These are phyloP conservation scores for Diaprepes abbreviatus DNA, from an alignment of 2,888 invertebrate genomes.

Conservation along the genomic window DNA sequence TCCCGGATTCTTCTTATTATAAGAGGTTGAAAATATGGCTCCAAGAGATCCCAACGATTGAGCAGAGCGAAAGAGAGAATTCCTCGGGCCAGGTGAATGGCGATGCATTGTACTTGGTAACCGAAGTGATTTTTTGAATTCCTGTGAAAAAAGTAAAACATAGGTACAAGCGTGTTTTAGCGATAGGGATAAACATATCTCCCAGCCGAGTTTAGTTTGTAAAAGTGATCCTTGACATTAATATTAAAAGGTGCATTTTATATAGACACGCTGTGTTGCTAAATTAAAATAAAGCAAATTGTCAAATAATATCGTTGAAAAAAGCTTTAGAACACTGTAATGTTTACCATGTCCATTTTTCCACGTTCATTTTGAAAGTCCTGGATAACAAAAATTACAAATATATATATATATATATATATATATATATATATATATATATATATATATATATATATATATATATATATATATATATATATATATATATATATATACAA, in stretches of 20 bases:
- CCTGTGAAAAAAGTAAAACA: conserved; percentile 70
- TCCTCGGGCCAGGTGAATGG: conserved; percentile 52
- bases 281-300: background rate
- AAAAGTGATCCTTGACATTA: too few species aligned
- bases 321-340: background rate
- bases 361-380: conserved; percentile 71
- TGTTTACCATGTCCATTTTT: conserved; percentile 69
- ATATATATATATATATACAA: too few species aligned
- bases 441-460: too few species aligned
- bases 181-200: too few species aligned
- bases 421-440: too few species aligned
- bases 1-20: conserved; percentile 54
- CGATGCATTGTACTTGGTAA: conserved; percentile 70
- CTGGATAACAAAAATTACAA: conserved; percentile 60
- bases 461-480: too few species aligned
- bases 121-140: conserved; percentile 75
- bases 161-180: too few species aligned
- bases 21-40: conserved; percentile 59
- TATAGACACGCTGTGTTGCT: background rate
- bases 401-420: too few species aligned
- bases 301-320: too few species aligned
- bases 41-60: conserved; percentile 63
- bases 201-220: too few species aligned
- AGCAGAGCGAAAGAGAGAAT: conserved; percentile 58
- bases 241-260: conserved; percentile 27